Percentiles rank a stretch among this genome's conserved stretches.
phyloP scores from a whole-genome alignment of 2,113 vertebrate species.

The Ancistrus triradiatus region DNA sequence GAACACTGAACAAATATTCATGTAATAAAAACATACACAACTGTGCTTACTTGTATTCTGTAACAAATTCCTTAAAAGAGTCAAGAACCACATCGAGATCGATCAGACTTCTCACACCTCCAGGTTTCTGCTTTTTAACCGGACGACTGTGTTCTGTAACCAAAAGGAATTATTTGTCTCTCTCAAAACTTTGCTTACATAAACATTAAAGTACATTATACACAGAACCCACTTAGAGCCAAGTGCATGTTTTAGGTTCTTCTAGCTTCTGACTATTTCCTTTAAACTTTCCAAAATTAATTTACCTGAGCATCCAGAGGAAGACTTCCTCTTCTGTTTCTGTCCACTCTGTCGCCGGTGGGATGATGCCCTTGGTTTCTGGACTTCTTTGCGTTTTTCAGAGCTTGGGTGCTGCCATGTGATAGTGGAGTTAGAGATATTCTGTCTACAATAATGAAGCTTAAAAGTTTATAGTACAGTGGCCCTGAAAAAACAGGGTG shows the following conservation, averaged over 20 bases:
- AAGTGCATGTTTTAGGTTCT: too few relatives aligned
- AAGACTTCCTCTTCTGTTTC: conserved; percentile 42
- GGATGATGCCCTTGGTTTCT: conserved; percentile 11
- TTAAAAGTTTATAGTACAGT: too few relatives aligned
- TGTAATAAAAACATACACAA: conserved; percentile 43
- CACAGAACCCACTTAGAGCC: too few relatives aligned
- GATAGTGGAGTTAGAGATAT: not conserved
- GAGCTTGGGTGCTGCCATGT: conserved; percentile 1
- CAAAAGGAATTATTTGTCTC: not conserved
- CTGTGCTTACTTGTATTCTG: conserved; percentile 71
- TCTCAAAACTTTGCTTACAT: not conserved
- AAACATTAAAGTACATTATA: too few relatives aligned
- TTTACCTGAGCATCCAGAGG: conserved; percentile 48
- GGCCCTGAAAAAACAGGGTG: too few relatives aligned
- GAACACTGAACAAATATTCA: too few relatives aligned
- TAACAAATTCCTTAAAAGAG: conserved; percentile 62
- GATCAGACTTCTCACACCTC: conserved; percentile 51
- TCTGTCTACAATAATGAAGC: not conserved
- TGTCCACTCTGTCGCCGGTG: not conserved
- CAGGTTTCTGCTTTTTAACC: conserved; percentile 49
- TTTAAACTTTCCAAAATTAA: too few relatives aligned
- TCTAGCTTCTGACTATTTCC: too few relatives aligned
- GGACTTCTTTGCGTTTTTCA: not conserved
- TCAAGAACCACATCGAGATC: conserved; percentile 70
- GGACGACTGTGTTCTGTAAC: conserved; percentile 21